Percentiles rank a stretch among this genome's conserved stretches.
phyloP scores from a whole-genome alignment of 2,797 vertebrate genomes.

The Paramormyrops hopkinsi region DNA sequence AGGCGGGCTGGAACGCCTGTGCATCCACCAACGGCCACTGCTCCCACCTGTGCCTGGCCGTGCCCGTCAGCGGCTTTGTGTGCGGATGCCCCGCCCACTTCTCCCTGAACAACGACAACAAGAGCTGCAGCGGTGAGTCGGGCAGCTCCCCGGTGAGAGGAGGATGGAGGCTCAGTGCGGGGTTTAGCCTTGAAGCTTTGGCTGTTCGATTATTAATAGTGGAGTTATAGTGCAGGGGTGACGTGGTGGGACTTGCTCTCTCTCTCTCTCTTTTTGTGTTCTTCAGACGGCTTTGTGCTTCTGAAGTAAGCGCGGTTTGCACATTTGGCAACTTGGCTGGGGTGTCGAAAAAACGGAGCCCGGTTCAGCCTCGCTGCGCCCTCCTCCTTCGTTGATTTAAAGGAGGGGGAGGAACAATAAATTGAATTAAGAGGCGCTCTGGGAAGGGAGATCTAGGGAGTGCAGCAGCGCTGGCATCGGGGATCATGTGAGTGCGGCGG shows the following conservation, averaged over 20 bases:
- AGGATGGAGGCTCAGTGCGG: neutral
- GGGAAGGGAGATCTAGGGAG: neutral
- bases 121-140: slow-evolving; percentile 88
- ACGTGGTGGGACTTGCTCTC: neutral
- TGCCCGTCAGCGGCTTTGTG: slow-evolving; percentile 78
- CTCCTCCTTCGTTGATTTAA: neutral
- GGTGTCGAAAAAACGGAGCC: neutral
- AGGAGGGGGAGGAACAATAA: neutral
- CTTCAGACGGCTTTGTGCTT: neutral
- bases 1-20: slow-evolving; percentile 93
- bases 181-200: neutral
- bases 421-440: neutral
- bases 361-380: neutral
- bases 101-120: slow-evolving; percentile 87
- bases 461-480: neutral
- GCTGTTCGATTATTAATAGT: neutral
- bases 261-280: neutral
- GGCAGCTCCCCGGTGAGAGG: neutral
- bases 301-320: neutral
- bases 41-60: slow-evolving; percentile 91
- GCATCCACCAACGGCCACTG: slow-evolving; percentile 91
- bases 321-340: neutral
- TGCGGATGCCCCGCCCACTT: slow-evolving; percentile 95
- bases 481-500: neutral
- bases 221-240: neutral